These are phyloP conservation scores for Dermatophagoides farinae DNA, from an alignment of 1,140 invertebrate genomes.

Conservation along the genomic window DNA sequence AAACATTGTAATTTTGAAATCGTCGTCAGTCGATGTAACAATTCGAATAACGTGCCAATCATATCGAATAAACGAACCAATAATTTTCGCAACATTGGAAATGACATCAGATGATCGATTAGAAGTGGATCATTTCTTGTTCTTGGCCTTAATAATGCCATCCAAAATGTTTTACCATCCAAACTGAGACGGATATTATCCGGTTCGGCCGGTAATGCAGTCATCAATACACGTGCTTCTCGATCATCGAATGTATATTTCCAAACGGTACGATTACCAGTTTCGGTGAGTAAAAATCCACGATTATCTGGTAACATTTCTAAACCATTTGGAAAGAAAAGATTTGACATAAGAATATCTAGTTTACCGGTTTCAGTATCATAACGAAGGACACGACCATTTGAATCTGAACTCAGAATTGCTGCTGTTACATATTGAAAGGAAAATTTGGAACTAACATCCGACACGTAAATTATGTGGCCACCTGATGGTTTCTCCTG, in stretches of 20 bases:
- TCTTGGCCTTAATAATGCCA: slow-evolving; percentile 33
- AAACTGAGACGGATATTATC: slow-evolving; percentile 47
- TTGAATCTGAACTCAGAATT: background rate
- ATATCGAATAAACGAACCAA: slow-evolving; percentile 20
- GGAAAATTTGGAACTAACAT: background rate
- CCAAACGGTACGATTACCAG: slow-evolving; percentile 22
- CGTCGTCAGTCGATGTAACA: background rate
- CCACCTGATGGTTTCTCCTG: background rate
- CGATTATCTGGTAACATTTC: slow-evolving; percentile 46
- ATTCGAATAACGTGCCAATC: slow-evolving; percentile 12
- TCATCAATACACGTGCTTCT: slow-evolving; percentile 42
- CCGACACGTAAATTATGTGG: background rate
- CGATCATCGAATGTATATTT: slow-evolving; percentile 54
- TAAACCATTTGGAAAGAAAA: slow-evolving; percentile 24
- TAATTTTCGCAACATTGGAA: slow-evolving; percentile 25
- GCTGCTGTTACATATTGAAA: background rate
- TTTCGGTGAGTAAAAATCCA: slow-evolving; percentile 46
- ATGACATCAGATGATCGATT: slow-evolving; percentile 22
- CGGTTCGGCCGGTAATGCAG: slow-evolving; percentile 51
- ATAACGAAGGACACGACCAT: slow-evolving; percentile 1
- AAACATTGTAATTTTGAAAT: background rate
- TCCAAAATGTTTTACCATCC: slow-evolving; percentile 39
- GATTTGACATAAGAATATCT: background rate
- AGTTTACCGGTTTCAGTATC: background rate
- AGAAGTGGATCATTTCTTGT: slow-evolving; percentile 19